Evolutionary conservation across 1,140 invertebrate genomes (phyloP), one percentile per base, ranked within the genome.

Genomic region (Epicauta chinensis): DNA sequence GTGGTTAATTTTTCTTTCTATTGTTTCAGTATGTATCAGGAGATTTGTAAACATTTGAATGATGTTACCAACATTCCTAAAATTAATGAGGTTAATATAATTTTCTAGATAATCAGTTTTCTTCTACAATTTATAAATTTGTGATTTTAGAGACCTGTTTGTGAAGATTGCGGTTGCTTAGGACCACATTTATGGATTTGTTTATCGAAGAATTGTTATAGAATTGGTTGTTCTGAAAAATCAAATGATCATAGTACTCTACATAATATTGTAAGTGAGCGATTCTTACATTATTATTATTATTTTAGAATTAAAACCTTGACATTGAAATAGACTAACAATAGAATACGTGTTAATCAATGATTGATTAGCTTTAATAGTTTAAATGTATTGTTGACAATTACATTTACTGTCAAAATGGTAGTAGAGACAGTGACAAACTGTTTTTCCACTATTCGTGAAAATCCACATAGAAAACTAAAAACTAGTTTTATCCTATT

Each of bases 121-220:
- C 7, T 4, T 23, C 7, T 4, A 23, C 7, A 2, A 23, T 5
- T 23, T 23, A 23, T 1, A 23, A 23, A 23, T 23, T 23, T 23
- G 23, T 23, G 1, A 7, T 23, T 23, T 23, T 23, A 23, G 23
- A 23, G 56, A 23, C 54, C 72, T 45, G 67, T 70, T 55, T 86
- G 83, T 72, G 70, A 78, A 34, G 77, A 80, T 55, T 88, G 86
- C 70, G 73, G 74, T 7, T 76, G 73, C 31, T 65, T 69, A 14
- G 87, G 85, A 1, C 82, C 83, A 9, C 87, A 91, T 67, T 73
- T 94, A 23, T 93, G 90, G 89, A 76, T 91, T 15, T 94, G 91
- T 65, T 71, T 93, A 16, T 78, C 85, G 56, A 76, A 78, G 30
- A 80, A 84, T 30, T 94, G 91, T 68, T 75, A 82, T 30, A 81